A percentile compares a stretch with the other conserved stretches of the same genome.
These are phyloP conservation scores for Perithous albicinctus DNA, from an alignment of 2,888 invertebrate genomes.

Conservation along the genomic window DNA sequence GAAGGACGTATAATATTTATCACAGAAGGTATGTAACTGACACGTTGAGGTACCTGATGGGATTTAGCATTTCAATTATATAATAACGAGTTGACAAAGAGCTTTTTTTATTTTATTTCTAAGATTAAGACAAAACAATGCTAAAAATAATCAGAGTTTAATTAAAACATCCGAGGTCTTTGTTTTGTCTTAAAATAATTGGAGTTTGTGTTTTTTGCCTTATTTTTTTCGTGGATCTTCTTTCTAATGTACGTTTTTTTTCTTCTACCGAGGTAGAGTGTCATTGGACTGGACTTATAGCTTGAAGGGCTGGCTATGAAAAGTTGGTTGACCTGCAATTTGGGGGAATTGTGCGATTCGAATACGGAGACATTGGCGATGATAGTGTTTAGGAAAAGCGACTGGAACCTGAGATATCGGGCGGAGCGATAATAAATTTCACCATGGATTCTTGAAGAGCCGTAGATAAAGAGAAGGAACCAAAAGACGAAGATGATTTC, in stretches of 20 bases:
- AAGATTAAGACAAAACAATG: too few species aligned
- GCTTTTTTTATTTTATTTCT: too few species aligned
- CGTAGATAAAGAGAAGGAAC: neutral
- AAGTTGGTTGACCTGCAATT: neutral
- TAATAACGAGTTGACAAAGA: too few species aligned
- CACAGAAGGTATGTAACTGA: neutral
- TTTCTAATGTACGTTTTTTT: too few species aligned
- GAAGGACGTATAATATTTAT: neutral
- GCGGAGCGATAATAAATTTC: neutral
- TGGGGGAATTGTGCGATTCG: neutral
- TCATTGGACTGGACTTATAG: too few species aligned
- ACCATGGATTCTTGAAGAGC: neutral
- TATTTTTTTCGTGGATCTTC: too few species aligned
- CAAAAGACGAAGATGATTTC: neutral
- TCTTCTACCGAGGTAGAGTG: too few species aligned
- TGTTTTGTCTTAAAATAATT: too few species aligned
- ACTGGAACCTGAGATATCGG: neutral
- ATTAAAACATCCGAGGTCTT: too few species aligned
- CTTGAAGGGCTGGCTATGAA: too few species aligned
- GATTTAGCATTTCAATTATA: neutral
- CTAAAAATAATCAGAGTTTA: too few species aligned
- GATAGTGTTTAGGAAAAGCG: neutral
- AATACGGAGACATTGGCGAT: neutral
- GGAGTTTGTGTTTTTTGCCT: too few species aligned
- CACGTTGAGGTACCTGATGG: neutral